phyloP scores from a whole-genome alignment of 2,797 vertebrate species.

The Lindbergichthys nudifrons region DNA sequence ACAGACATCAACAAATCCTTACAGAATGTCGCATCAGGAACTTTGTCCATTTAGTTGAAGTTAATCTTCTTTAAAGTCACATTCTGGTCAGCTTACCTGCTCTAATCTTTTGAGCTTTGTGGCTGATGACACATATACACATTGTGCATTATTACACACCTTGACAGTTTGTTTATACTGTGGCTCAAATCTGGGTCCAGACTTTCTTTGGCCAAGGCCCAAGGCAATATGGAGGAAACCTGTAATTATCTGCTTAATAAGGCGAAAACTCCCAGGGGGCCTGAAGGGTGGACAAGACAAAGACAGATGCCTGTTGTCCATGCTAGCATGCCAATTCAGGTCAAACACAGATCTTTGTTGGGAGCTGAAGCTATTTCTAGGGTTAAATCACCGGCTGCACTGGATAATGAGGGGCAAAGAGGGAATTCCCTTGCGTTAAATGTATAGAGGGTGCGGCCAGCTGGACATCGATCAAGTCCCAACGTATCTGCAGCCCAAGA shows the following conservation, averaged over 20 bases:
- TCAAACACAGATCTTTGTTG: slow-evolving; percentile 73
- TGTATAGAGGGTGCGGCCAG: slow-evolving; percentile 61
- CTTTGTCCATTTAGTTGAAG: slow-evolving; percentile 24
- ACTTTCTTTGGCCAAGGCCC: slow-evolving; percentile 62
- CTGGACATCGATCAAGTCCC: slow-evolving; percentile 53
- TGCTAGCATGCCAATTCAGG: slow-evolving; percentile 48
- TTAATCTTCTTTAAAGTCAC: slow-evolving; percentile 50
- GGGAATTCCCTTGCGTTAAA: slow-evolving; percentile 69
- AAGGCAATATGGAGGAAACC: slow-evolving; percentile 54
- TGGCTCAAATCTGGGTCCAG: slow-evolving; percentile 45
- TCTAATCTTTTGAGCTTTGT: slow-evolving; percentile 48
- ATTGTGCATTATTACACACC: slow-evolving; percentile 27
- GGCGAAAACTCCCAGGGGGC: slow-evolving; percentile 35
- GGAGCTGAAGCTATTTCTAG: slow-evolving; percentile 47
- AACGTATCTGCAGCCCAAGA: slow-evolving; percentile 43
- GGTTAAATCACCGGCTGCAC: slow-evolving; percentile 50
- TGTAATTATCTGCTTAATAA: slow-evolving; percentile 67
- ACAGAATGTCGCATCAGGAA: slow-evolving; percentile 29
- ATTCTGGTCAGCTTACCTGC: slow-evolving; percentile 30
- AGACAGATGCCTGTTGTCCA: slow-evolving; percentile 67
- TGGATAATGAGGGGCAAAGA: slow-evolving; percentile 53
- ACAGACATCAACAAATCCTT: slow-evolving; percentile 40
- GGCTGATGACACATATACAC: slow-evolving; percentile 42
- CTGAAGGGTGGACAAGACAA: slow-evolving; percentile 51
- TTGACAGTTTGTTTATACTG: slow-evolving; percentile 70